phyloP scores from a whole-genome alignment of 1,140 invertebrate genomes.

The Pseudomyrmex dendroicus region DNA sequence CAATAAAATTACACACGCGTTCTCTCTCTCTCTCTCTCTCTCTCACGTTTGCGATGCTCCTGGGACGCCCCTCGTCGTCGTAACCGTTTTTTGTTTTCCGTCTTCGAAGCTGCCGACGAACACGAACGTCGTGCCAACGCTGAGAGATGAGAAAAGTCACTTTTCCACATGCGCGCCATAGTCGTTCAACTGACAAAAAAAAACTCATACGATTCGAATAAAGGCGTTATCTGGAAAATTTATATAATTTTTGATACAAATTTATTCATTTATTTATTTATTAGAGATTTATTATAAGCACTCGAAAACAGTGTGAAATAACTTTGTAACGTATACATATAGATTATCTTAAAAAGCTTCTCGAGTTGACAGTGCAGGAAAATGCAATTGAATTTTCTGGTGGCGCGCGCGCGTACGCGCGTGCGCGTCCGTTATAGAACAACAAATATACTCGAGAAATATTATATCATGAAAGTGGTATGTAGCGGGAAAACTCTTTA shows the following conservation, averaged over 20 bases:
- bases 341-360: constrained; percentile 1
- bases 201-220: not conserved
- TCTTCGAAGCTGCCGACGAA: constrained; percentile 27
- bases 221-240: constrained; percentile 30
- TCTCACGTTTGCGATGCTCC: constrained; percentile 13
- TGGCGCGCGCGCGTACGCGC: not conserved
- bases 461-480: constrained; percentile 45
- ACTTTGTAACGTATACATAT: not conserved
- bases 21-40: too few relatives aligned
- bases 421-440: not conserved
- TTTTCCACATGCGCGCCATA: constrained; percentile 28
- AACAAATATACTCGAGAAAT: constrained; percentile 32
- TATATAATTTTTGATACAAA: constrained; percentile 17
- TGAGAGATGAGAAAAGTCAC: constrained; percentile 59
- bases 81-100: constrained; percentile 26
- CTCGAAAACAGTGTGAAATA: not conserved
- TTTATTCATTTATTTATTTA: not conserved
- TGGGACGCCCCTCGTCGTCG: constrained; percentile 33
- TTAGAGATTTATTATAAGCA: too few relatives aligned
- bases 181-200: constrained; percentile 1
- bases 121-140: constrained; percentile 14
- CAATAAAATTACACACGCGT: constrained; percentile 39
- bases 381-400: constrained; percentile 46
- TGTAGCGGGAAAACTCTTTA: constrained; percentile 41
- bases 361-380: constrained; percentile 9